Conservation (phyloP, 2,888 invertebrate species). For the Eristalis intricaria region DNA sequence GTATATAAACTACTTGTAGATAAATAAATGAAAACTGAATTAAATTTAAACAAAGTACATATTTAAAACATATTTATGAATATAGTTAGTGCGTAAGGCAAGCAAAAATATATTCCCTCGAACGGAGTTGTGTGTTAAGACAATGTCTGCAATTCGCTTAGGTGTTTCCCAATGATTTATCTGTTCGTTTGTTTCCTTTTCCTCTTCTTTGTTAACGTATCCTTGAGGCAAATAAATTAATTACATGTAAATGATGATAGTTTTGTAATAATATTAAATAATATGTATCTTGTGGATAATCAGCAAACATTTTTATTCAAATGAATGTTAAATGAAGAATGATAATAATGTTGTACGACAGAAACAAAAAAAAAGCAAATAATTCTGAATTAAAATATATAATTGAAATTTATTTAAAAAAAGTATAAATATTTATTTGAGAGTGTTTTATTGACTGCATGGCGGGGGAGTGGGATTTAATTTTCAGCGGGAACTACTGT, state of each 20-base stretch:
- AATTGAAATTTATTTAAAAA: constrained; percentile 50
- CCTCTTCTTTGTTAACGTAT: not conserved
- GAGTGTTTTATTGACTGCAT: not conserved
- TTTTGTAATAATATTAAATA: constrained; percentile 46
- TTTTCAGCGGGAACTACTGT: not conserved
- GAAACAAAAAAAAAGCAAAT: constrained; percentile 4
- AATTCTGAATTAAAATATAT: constrained; percentile 39
- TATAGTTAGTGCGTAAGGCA: constrained; percentile 9
- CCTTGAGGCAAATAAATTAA: constrained; percentile 4
- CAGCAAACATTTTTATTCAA: constrained; percentile 43
- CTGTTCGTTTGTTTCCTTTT: not conserved
- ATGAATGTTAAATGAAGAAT: constrained; percentile 23
- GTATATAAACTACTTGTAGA: constrained; percentile 32
- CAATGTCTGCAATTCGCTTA: constrained; percentile 40
- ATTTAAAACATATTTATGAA: constrained; percentile 8
- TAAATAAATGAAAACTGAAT: constrained; percentile 9
- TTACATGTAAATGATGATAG: constrained; percentile 13
- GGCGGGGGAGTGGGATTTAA: not conserved
- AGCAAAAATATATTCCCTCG: not conserved
- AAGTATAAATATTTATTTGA: not conserved
- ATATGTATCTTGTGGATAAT: constrained; percentile 4
- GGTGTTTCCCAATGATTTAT: constrained; percentile 5
- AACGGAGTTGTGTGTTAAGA: not conserved
- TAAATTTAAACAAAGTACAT: constrained; percentile 28
- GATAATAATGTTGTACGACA: constrained; percentile 23